Evolutionary conservation across 2,888 invertebrate genomes (phyloP).

Genomic region (Calameuta filiformis): DNA sequence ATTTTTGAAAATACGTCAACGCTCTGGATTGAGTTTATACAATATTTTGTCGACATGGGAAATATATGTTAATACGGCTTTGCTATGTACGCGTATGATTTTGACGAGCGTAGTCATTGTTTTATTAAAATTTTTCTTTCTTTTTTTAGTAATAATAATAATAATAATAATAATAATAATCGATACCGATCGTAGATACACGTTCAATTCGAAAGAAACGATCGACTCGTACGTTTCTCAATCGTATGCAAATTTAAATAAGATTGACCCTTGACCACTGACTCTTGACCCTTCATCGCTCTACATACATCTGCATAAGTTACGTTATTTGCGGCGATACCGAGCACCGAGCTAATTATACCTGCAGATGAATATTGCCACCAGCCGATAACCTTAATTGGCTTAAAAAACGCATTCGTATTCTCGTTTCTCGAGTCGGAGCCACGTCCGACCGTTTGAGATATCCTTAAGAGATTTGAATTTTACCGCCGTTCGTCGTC

Average conservation of each 20-base stretch:
- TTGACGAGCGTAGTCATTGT: not conserved
- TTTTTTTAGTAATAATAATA: not conserved
- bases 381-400: conserved; percentile 49
- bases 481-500: not conserved
- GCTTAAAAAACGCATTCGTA: conserved; percentile 44
- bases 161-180: not conserved
- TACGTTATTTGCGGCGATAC: conserved; percentile 39
- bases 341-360: conserved; percentile 35
- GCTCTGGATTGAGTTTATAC: not conserved
- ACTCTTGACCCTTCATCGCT: conserved; percentile 53
- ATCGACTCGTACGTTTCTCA: conserved; percentile 34
- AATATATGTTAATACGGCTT: not conserved
- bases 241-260: conserved; percentile 56
- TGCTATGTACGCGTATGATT: not conserved
- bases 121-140: not conserved
- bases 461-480: not conserved
- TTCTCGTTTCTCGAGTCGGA: conserved; percentile 8
- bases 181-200: not conserved
- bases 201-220: not conserved
- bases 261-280: conserved; percentile 49
- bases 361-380: conserved; percentile 45
- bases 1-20: no score
- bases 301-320: conserved; percentile 62
- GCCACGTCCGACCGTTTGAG: not conserved
- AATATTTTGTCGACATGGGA: not conserved